Conservation (phyloP, 1,140 invertebrate genomes). For the Psilanteris sp. region DNA sequence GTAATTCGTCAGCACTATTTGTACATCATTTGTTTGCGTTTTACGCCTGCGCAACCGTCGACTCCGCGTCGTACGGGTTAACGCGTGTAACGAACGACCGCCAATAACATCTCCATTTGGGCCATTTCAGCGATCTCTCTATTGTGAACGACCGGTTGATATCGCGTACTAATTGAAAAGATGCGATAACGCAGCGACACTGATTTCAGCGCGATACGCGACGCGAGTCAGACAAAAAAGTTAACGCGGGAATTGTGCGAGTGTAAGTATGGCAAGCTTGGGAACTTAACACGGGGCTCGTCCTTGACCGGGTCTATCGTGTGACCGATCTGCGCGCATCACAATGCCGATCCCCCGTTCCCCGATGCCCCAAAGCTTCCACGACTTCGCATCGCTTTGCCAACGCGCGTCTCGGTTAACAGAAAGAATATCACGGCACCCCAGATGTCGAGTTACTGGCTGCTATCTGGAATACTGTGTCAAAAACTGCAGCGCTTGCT, state of each 20-base stretch:
- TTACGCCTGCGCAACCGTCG: too few species aligned
- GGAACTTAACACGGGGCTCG: slow-evolving; percentile 75
- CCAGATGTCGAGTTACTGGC: slow-evolving; percentile 1
- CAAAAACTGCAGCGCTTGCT: too few species aligned
- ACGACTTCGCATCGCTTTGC: slow-evolving; percentile 42
- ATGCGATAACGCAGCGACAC: slow-evolving; percentile 33
- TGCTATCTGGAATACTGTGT: too few species aligned
- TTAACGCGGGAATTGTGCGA: slow-evolving; percentile 59
- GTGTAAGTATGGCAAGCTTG: slow-evolving; percentile 70
- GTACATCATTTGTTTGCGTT: too few species aligned
- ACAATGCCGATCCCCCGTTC: slow-evolving; percentile 70
- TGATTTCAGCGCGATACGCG: slow-evolving; percentile 19
- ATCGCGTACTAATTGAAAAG: slow-evolving; percentile 29
- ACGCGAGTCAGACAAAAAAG: slow-evolving; percentile 58
- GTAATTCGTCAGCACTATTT: too few species aligned
- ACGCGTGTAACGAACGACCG: too few species aligned
- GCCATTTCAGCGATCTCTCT: too few species aligned
- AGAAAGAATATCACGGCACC: slow-evolving; percentile 31
- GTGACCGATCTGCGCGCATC: slow-evolving; percentile 78
- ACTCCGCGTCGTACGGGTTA: too few species aligned
- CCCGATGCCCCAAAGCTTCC: slow-evolving; percentile 47
- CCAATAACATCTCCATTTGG: too few species aligned
- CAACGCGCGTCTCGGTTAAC: slow-evolving; percentile 42
- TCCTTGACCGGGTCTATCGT: slow-evolving; percentile 80
- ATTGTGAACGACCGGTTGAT: slow-evolving; percentile 27